Percentiles rank a stretch among this genome's conserved stretches.
Evolutionary conservation across 2,113 vertebrate genomes (phyloP).

Genomic region (Tinamus guttatus): DNA sequence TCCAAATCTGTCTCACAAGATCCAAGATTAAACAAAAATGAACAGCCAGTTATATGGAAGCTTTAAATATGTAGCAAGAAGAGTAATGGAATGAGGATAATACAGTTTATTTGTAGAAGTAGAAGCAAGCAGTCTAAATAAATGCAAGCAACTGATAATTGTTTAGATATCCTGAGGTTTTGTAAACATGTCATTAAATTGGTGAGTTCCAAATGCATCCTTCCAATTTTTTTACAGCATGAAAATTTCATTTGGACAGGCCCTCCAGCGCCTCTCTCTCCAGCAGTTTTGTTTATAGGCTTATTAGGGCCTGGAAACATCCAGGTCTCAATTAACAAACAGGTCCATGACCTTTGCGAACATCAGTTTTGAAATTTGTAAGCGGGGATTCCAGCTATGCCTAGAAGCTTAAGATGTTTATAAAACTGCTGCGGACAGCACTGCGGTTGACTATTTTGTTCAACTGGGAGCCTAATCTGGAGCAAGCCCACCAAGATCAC

Average conservation of each 20-base stretch:
- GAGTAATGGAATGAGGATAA: conserved; percentile 21
- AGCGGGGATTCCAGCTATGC: not conserved
- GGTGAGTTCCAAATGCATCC: conserved; percentile 1
- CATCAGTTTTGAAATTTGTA: not conserved
- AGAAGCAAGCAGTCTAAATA: conserved; percentile 51
- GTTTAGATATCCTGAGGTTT: conserved; percentile 40
- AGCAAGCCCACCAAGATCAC: not conserved
- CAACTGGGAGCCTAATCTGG: not conserved
- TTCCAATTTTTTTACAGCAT: not conserved
- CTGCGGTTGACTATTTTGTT: not conserved
- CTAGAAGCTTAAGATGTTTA: not conserved
- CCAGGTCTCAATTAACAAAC: not conserved
- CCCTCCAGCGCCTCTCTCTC: not conserved
- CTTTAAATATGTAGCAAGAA: conserved; percentile 29
- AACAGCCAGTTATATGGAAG: not conserved
- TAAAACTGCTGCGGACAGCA: not conserved
- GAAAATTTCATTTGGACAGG: not conserved
- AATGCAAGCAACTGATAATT: conserved; percentile 53
- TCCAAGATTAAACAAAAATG: conserved; percentile 25
- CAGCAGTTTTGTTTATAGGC: not conserved
- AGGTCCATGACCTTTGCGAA: not conserved
- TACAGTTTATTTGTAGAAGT: conserved; percentile 58
- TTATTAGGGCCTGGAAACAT: not conserved
- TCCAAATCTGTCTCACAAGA: not conserved
- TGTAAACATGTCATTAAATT: conserved; percentile 42